Base-by-base conservation (phyloP, 2,797 vertebrate genomes). In the Phrynocephalus forsythii region DNA sequence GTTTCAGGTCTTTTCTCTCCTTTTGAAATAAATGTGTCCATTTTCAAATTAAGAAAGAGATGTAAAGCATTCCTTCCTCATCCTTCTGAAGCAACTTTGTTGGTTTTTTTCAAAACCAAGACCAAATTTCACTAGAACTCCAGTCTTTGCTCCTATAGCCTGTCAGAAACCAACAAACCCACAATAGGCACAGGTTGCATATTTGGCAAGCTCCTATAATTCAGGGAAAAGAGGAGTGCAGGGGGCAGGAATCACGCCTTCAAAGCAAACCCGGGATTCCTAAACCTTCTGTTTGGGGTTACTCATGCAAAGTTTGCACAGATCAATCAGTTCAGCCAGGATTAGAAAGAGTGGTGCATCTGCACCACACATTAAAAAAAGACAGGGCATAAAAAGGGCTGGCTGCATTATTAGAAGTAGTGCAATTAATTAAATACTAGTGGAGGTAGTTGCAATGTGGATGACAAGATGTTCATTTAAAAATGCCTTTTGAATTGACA, bases 321-420 rank as follows among this genome's bases (percentile, higher is more conserved):
- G 91, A 93, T 88, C 63, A 88, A 60, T 83, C 84, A 87, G 75
- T 93, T 92, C 85, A 90, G 83, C 48, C 72, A 76, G 87, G 87
- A 88, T 88, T 89, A 91, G 91, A 72, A 50, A 83, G 3, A 69
- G 71, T 78, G 72, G 75, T n/a, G 0, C 6, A 86, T 92, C 89
- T 91, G 63, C 60, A 44, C 81, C 38, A 9, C 72, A 52, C 30
- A 11, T 87, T 90, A 83, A 68, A 91, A 89, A 60, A 8, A 79
- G 71, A 24, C 26, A 83, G 20, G 63, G 77, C 80, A 60, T 22
- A 81, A 79, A 85, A 85, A 88, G 79, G 71, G 30, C 60, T 81
- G 68, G 26, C 30, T 85, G 30, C 71, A 85, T 85, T 76, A 88
- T 75, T 85, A 82, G 72, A 88, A 88, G 72, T 76, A 85, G 48